Base-by-base conservation (phyloP, 1,140 invertebrate species). In the Drosophila ananassae region DNA sequence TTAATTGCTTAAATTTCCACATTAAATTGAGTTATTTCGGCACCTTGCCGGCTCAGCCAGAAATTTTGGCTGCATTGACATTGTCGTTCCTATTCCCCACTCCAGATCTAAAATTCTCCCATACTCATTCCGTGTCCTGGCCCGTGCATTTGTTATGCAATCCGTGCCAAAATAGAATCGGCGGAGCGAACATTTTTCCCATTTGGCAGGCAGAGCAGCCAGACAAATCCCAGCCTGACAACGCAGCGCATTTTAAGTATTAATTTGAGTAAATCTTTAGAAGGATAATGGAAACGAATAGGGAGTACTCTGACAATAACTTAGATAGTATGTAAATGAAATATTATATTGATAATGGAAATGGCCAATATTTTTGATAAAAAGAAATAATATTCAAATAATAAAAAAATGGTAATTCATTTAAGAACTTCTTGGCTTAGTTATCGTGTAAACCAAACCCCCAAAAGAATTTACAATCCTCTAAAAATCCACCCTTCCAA, bases 201-300 rank as follows among this genome's bases (percentile, higher is more conserved):
- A 84, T 79, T 84, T 76, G 77, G 63, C 80, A 73, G 61, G 52
- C 81, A 55, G 37, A 39, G 64, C 72, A 77, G 73, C 58, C 81
- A 77, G 81, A 80, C 81, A 84, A 84, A 85, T 84, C 80, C 77
- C 68, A 47, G 68, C 63, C 81, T 85, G 81, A 80, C 81, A 85
- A 85, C 81, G 77, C 81, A 74, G 77, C 59, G 73, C 73, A 77
- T 73, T 84, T 84, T 79, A 84, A 80, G 81, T 85, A 85, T 85
- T 85, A 80, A 85, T 83, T 79, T 79, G 76, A 63, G 55, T 21
- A 51, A 80, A 73, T 61, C 54, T 51, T 46, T 3, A 30, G 13
- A n/a, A 37, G 21, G 12, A 2, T 10, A 28, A 24, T n/a, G n/a
- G 5, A 4, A 46, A 21, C 78, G 67, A 71, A 37, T 32, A 4